Evolutionary conservation across 2,797 vertebrate genomes (phyloP).

Genomic region (Staurois parvus): DNA sequence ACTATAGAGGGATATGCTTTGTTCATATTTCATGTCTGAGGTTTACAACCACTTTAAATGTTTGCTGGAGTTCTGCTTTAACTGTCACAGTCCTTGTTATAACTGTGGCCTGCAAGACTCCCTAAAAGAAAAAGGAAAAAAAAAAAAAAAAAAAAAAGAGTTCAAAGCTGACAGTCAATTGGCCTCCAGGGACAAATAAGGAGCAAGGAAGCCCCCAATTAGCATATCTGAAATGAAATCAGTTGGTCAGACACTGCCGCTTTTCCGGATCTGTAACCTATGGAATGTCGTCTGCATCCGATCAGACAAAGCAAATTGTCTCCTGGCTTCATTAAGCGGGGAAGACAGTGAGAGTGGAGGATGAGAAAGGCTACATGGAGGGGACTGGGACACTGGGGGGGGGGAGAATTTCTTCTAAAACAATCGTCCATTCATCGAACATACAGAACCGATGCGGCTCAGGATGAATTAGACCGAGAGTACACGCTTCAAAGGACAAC

Average conservation of each 20-base stretch:
- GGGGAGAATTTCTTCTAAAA: neutral
- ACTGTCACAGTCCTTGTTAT: too few relatives aligned
- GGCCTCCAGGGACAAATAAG: constrained; percentile 41
- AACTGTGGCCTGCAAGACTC: too few relatives aligned
- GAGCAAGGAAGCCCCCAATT: constrained; percentile 57
- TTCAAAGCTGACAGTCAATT: constrained; percentile 19
- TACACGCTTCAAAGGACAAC: constrained; percentile 28
- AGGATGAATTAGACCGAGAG: constrained; percentile 17
- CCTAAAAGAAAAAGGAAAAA: too few relatives aligned
- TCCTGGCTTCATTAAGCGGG: constrained; percentile 51
- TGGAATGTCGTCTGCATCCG: constrained; percentile 61
- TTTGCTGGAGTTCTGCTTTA: too few relatives aligned
- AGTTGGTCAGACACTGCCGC: constrained; percentile 53
- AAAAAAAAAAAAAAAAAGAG: too few relatives aligned
- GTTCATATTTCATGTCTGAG: too few relatives aligned
- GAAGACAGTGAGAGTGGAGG: constrained; percentile 44
- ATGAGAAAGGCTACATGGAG: constrained; percentile 45
- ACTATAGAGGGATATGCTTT: too few relatives aligned
- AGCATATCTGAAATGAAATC: constrained; percentile 60
- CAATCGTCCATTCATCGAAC: constrained; percentile 55
- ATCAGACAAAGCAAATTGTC: constrained; percentile 61
- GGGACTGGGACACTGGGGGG: constrained; percentile 28
- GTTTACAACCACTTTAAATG: too few relatives aligned
- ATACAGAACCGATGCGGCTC: neutral
- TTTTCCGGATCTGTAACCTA: constrained; percentile 54